Evolutionary conservation across 2,888 invertebrate genomes (phyloP).

Genomic region (Patella pellucida): DNA sequence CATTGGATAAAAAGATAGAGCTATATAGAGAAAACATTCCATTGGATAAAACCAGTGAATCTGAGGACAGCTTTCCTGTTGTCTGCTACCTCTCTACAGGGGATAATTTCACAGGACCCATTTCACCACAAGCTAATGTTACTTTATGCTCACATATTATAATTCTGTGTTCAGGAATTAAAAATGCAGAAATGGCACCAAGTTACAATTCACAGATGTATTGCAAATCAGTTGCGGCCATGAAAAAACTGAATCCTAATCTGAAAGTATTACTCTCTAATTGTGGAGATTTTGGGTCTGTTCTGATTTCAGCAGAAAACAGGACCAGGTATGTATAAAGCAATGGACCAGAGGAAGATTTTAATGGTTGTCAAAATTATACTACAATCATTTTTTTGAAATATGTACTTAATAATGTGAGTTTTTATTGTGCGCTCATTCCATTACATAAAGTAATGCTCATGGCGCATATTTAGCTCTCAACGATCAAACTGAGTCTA

Average conservation of each 20-base stretch:
- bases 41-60: background rate
- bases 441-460: no score
- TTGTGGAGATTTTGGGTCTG: slow-evolving; percentile 33
- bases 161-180: slow-evolving; percentile 29
- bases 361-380: no score
- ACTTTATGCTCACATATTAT: slow-evolving; percentile 44
- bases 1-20: no score
- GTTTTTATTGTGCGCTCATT: no score
- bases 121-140: slow-evolving; percentile 40
- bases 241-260: slow-evolving; percentile 36
- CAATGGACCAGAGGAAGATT: no score
- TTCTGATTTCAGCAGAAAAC: slow-evolving; percentile 31
- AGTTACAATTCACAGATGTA: slow-evolving; percentile 23
- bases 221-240: slow-evolving; percentile 33
- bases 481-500: no score
- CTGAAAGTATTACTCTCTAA: slow-evolving; percentile 39
- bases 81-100: slow-evolving; percentile 37
- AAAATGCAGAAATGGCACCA: slow-evolving; percentile 30
- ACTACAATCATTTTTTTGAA: no score
- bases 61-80: slow-evolving; percentile 20
- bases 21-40: no score
- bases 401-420: no score
- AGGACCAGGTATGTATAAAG: slow-evolving; percentile 33
- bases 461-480: no score
- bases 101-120: slow-evolving; percentile 31